A percentile compares a stretch with the other conserved stretches of the same genome.
Evolutionary conservation across 2,888 invertebrate species (phyloP).

Genomic region (Xiphydria camelus): DNA sequence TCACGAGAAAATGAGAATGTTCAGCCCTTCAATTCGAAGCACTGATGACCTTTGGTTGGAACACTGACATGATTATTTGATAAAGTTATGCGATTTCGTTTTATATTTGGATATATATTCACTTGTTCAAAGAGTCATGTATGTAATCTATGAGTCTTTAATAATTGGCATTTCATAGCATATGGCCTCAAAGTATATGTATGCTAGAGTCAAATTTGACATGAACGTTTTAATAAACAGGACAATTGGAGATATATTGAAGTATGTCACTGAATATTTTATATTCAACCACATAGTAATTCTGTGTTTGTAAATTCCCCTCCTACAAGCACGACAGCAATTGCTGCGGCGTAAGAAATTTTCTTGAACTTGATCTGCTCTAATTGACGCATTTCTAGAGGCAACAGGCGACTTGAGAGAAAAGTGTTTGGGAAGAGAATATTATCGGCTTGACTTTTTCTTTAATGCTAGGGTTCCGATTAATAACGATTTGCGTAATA

Average conservation of each 20-base stretch:
- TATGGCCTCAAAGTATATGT: constrained; percentile 42
- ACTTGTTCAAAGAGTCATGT: constrained; percentile 32
- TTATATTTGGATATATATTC: constrained; percentile 29
- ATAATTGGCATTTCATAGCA: constrained; percentile 52
- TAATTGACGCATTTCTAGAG: no score
- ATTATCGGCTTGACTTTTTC: no score
- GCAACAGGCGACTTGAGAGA: no score
- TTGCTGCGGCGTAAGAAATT: no score
- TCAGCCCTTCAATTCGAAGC: constrained; percentile 32
- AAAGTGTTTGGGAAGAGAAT: no score
- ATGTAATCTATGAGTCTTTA: constrained; percentile 51
- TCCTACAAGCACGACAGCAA: neutral
- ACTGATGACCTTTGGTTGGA: constrained; percentile 45
- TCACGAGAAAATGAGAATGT: constrained; percentile 22
- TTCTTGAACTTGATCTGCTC: no score
- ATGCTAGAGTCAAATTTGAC: constrained; percentile 17
- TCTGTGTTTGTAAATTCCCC: constrained; percentile 3
- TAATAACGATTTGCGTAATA: no score
- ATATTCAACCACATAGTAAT: neutral
- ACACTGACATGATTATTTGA: constrained; percentile 28
- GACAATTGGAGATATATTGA: neutral
- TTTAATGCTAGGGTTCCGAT: no score
- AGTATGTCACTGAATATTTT: neutral
- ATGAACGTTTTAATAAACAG: neutral
- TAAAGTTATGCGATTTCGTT: constrained; percentile 36